Evolutionary conservation across 2,888 invertebrate genomes (phyloP), one percentile per base, ranked within the genome.

Genomic region (Mongoloraphidia duomilia): DNA sequence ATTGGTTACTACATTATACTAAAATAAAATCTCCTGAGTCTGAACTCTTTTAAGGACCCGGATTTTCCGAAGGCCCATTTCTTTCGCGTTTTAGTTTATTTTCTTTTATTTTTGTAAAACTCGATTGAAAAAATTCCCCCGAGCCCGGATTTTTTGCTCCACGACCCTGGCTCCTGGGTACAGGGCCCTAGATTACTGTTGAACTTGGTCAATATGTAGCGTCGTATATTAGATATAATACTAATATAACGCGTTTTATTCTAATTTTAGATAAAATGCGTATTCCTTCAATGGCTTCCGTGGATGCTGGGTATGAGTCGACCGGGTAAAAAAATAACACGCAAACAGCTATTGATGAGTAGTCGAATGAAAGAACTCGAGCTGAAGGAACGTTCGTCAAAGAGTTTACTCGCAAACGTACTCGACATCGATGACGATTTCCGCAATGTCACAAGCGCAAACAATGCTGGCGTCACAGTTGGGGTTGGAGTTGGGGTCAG

Each of bases 281-380:
- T 95, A 62, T 90, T 98, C 70, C 82, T 97, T 58, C 91, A 93
- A 76, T 96, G 96, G 94, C 76, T 97, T 65, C 97, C 97, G 53
- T 94, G 93, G 90, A 79, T 94, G 55, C 74, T 97, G 63, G 79
- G 95, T 52, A 96, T 98, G 95, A 83, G 84, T 63, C 81, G 96
- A 63, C 97, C 96, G 41, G 94, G 93, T 47, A 91, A 90, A 73
- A 91, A 92, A 70, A 89, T 92, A 62, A 88, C 91, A 51, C 76
- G 90, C 59, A 91, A 92, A 71, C 86, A 86, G 53, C 85, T 93
- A 62, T 76, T 89, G 72, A 84, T 90, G 82, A 84, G 82, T 65
- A 88, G 88, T 65, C 79, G 90, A 61, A 90, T 93, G 88, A 81
- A 90, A 62, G 92, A 94, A 68, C 70, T 93, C 66, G 93, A 93